phyloP scores from a whole-genome alignment of 1,140 invertebrate genomes.

The Pachyrhynchus sulphureomaculatus region DNA sequence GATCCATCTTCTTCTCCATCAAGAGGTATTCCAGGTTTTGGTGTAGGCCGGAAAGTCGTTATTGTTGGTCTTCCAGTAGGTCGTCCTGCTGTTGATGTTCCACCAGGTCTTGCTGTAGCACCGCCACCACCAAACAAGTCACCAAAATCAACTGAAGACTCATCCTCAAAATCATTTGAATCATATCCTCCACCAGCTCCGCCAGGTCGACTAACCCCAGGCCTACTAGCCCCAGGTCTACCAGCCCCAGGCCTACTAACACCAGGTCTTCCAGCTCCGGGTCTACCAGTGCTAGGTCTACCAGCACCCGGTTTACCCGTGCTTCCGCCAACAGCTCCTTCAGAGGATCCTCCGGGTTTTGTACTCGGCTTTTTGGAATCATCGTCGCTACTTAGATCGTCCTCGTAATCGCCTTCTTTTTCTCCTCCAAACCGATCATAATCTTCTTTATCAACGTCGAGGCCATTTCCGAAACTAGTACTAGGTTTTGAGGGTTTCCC shows the following conservation, averaged over 20 bases:
- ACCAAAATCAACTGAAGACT: slow-evolving; percentile 28
- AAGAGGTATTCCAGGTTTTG: slow-evolving; percentile 4
- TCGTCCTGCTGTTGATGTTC: slow-evolving; percentile 4
- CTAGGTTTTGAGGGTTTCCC: slow-evolving; percentile 40
- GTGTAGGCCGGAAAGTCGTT: slow-evolving; percentile 15
- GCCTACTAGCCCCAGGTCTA: slow-evolving; percentile 6
- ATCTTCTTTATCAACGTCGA: slow-evolving; percentile 36
- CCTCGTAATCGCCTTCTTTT: not conserved
- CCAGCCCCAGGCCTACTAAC: slow-evolving; percentile 1
- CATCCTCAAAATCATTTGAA: not conserved
- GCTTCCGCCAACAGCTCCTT: not conserved
- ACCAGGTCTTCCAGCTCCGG: slow-evolving; percentile 11
- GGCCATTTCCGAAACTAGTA: slow-evolving; percentile 38
- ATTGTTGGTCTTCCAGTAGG: slow-evolving; percentile 21
- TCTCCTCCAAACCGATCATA: slow-evolving; percentile 22
- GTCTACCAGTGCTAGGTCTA: slow-evolving; percentile 14
- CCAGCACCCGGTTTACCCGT: not conserved
- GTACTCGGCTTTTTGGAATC: slow-evolving; percentile 1
- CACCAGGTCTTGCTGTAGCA: slow-evolving; percentile 7
- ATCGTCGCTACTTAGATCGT: slow-evolving; percentile 13
- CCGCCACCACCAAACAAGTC: slow-evolving; percentile 29
- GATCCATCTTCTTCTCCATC: slow-evolving; percentile 30
- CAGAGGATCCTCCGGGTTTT: not conserved
- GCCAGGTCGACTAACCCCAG: slow-evolving; percentile 4
- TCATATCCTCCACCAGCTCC: not conserved